phyloP scores from a whole-genome alignment of 2,888 invertebrate genomes.

The Bedellia somnulentella region DNA sequence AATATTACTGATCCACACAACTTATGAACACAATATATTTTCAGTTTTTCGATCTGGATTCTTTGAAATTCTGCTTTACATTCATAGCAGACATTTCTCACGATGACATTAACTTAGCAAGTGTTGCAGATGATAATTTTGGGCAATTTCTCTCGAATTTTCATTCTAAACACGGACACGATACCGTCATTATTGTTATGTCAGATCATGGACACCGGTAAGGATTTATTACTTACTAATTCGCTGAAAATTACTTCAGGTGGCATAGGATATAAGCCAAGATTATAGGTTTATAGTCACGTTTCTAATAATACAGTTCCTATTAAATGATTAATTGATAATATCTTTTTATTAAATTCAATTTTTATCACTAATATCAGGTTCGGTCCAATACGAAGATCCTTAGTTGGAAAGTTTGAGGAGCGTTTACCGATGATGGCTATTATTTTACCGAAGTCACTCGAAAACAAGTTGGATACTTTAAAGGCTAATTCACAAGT shows the following conservation, averaged over 20 bases:
- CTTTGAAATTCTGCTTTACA: slow-evolving; percentile 78
- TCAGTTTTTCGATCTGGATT: slow-evolving; percentile 28
- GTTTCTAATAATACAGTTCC: too few species aligned
- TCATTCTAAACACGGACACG: slow-evolving; percentile 67
- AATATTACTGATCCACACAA: too few species aligned
- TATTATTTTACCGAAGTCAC: slow-evolving; percentile 71
- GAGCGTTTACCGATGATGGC: slow-evolving; percentile 88
- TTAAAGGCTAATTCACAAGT: slow-evolving; percentile 67
- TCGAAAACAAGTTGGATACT: slow-evolving; percentile 65
- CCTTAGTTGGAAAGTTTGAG: slow-evolving; percentile 89
- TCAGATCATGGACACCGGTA: slow-evolving; percentile 91
- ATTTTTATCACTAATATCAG: too few species aligned
- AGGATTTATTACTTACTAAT: too few species aligned
- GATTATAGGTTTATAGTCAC: too few species aligned
- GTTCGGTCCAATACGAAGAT: slow-evolving; percentile 79
- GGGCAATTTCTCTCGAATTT: slow-evolving; percentile 66
- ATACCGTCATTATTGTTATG: slow-evolving; percentile 86
- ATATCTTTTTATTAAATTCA: too few species aligned
- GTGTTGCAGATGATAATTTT: slow-evolving; percentile 75
- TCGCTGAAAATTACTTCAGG: too few species aligned
- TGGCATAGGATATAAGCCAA: too few species aligned
- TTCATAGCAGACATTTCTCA: slow-evolving; percentile 91
- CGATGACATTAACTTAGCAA: slow-evolving; percentile 78
- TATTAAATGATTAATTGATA: too few species aligned
- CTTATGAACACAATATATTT: too few species aligned